Evolutionary conservation across 1,140 invertebrate genomes (phyloP).

Genomic region (Hylaeus anthracinus): DNA sequence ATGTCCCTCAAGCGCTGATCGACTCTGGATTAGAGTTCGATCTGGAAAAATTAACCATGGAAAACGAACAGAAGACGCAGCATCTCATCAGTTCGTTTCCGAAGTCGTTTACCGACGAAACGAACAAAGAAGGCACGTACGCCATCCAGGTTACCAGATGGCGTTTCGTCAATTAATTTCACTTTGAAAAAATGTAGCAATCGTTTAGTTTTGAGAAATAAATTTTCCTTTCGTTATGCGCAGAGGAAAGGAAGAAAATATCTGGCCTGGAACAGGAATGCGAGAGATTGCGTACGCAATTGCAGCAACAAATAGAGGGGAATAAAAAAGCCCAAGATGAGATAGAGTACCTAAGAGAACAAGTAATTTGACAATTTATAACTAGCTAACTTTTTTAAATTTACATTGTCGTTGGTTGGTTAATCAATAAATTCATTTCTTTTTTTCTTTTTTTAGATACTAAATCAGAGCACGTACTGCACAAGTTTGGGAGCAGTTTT

Average conservation of each 20-base stretch:
- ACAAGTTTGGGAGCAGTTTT: conserved; percentile 74
- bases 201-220: not conserved
- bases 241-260: conserved; percentile 38
- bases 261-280: conserved; percentile 36
- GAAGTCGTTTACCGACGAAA: not conserved
- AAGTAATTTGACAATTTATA: conserved; percentile 56
- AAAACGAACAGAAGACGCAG: conserved; percentile 25
- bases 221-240: not conserved
- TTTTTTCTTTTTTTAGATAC: conserved; percentile 52
- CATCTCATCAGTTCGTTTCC: conserved; percentile 11
- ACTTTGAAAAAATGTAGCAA: too few relatives aligned
- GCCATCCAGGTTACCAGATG: not conserved
- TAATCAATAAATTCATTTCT: too few relatives aligned
- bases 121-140: conserved; percentile 6
- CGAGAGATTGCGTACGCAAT: conserved; percentile 50
- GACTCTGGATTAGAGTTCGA: conserved; percentile 6
- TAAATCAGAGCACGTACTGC: conserved; percentile 75
- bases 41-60: conserved; percentile 22
- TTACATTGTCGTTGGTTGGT: too few relatives aligned
- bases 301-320: conserved; percentile 67
- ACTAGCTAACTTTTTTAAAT: not conserved
- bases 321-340: conserved; percentile 68
- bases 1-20: conserved; percentile 26
- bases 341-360: conserved; percentile 68
- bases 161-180: not conserved